Conservation (phyloP, 2,888 invertebrate genomes). For the Gymnosoma rotundatum region DNA sequence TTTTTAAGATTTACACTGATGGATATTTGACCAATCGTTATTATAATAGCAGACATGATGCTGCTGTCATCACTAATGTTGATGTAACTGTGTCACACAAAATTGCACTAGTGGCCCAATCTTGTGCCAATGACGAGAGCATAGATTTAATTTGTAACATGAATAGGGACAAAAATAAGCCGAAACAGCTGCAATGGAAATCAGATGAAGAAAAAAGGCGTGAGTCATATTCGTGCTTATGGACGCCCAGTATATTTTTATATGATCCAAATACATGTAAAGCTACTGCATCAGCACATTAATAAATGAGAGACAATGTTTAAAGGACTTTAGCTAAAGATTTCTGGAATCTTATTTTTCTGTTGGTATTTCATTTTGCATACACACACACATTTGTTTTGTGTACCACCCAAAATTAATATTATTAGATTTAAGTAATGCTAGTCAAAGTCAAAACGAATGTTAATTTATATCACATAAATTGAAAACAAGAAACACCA, state of each 20-base stretch:
- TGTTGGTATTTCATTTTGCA: not conserved
- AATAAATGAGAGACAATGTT: slow-evolving; percentile 33
- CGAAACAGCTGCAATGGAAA: slow-evolving; percentile 67
- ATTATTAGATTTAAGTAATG: slow-evolving; percentile 56
- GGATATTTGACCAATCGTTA: slow-evolving; percentile 79
- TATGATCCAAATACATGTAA: slow-evolving; percentile 73
- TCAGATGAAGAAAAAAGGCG: slow-evolving; percentile 70
- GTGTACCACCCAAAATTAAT: slow-evolving; percentile 15
- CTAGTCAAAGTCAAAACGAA: slow-evolving; percentile 68
- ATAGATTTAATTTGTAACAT: slow-evolving; percentile 47
- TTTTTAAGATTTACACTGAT: slow-evolving; percentile 79
- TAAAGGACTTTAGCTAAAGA: slow-evolving; percentile 23
- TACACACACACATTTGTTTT: not conserved
- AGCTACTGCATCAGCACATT: not conserved
- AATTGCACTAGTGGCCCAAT: slow-evolving; percentile 77
- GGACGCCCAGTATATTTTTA: slow-evolving; percentile 77
- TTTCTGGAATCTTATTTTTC: slow-evolving; percentile 2
- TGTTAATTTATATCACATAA: slow-evolving; percentile 6
- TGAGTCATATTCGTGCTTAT: slow-evolving; percentile 57
- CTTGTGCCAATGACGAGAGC: slow-evolving; percentile 63
- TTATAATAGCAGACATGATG: slow-evolving; percentile 76
- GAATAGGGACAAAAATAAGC: slow-evolving; percentile 32
- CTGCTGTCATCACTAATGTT: slow-evolving; percentile 78
- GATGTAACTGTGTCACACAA: slow-evolving; percentile 77
- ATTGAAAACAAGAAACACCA: not conserved